Percentiles rank a stretch among this genome's conserved stretches.
Evolutionary conservation across 2,113 vertebrate species (phyloP).

Genomic region (Myotis brandtii): DNA sequence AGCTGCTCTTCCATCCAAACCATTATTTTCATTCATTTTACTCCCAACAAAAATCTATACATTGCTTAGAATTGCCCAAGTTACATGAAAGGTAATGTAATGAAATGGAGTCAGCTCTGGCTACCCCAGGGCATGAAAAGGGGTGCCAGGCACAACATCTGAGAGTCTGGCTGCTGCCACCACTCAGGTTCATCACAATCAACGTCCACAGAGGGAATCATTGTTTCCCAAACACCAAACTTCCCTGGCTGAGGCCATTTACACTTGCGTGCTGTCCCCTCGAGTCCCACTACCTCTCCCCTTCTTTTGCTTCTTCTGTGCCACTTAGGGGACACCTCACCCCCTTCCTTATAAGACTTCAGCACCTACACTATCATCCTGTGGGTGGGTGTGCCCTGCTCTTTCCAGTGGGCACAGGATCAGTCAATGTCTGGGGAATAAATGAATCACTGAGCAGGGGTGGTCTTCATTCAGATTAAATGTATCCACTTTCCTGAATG

Average conservation of each 20-base stretch:
- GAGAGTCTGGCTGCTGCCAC: background rate
- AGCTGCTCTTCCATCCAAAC: background rate
- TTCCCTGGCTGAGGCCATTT: background rate
- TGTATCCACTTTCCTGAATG: background rate
- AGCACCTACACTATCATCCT: background rate
- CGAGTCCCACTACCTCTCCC: background rate
- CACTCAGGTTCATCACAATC: background rate
- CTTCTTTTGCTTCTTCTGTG: background rate
- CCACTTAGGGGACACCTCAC: background rate
- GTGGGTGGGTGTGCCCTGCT: background rate
- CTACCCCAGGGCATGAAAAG: background rate
- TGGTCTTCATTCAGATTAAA: background rate
- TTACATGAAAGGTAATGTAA: background rate
- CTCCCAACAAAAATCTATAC: background rate
- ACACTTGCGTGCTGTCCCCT: background rate
- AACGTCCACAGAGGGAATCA: no score
- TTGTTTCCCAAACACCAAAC: background rate
- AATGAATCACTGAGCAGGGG: background rate
- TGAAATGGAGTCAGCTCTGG: background rate
- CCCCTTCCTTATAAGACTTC: background rate
- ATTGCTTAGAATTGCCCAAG: background rate
- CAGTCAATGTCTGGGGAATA: background rate
- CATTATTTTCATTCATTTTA: background rate
- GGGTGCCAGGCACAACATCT: background rate
- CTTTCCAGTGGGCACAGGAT: background rate